phyloP scores from a whole-genome alignment of 2,113 vertebrate genomes.

The Smithornis capensis region DNA sequence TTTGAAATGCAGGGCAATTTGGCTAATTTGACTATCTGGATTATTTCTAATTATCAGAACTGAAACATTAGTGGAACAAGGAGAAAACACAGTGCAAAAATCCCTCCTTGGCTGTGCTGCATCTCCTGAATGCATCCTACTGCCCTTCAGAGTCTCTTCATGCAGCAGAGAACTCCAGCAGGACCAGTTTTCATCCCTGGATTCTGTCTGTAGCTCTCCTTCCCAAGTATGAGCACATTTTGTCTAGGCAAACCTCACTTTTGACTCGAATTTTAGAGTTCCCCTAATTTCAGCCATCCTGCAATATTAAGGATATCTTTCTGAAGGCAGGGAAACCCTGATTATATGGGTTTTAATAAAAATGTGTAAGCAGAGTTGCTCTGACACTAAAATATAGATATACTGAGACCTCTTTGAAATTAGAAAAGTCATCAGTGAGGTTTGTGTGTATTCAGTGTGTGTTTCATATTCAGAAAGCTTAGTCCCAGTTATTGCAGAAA shows the following conservation, averaged over 20 bases:
- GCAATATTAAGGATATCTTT: background rate
- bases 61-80: rapidly evolving
- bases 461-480: background rate
- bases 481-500: background rate
- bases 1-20: background rate
- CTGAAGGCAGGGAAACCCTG: background rate
- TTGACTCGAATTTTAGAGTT: background rate
- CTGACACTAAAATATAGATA: background rate
- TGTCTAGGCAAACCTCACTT: background rate
- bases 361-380: background rate
- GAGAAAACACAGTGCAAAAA: background rate
- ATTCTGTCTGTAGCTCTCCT: background rate
- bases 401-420: background rate
- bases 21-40: background rate
- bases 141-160: rapidly evolving
- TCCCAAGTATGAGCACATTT: rapidly evolving
- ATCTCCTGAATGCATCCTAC: rapidly evolving
- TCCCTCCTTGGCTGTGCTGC: background rate
- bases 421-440: background rate
- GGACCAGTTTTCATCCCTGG: background rate
- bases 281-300: background rate
- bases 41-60: background rate
- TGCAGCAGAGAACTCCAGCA: background rate
- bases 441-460: background rate
- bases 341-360: background rate